These are phyloP conservation scores for Rhyzopertha dominica DNA, from an alignment of 1,140 invertebrate species.

Conservation along the genomic window DNA sequence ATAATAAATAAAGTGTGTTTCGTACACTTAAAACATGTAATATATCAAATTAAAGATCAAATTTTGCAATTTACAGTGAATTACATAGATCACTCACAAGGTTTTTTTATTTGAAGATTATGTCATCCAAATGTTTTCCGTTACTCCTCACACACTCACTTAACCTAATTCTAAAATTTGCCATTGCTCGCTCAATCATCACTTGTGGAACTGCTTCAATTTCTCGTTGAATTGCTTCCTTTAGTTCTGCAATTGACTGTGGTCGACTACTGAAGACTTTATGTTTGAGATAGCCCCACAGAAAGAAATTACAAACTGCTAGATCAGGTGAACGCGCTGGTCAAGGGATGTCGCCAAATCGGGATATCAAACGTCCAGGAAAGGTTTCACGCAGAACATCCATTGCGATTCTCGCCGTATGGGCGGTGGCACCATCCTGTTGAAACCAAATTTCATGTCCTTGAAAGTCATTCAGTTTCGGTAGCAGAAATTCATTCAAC, in stretches of 20 bases:
- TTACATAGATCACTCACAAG: too few species aligned
- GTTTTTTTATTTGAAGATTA: too few species aligned
- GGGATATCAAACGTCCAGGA: constrained; percentile 5
- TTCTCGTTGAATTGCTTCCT: constrained; percentile 1
- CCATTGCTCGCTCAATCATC: too few species aligned
- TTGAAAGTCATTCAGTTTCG: neutral
- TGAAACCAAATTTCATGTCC: neutral
- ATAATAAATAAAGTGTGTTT: too few species aligned
- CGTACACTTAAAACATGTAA: too few species aligned
- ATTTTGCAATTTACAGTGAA: too few species aligned
- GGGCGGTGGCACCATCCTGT: constrained; percentile 4
- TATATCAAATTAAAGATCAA: too few species aligned
- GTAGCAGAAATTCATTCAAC: neutral
- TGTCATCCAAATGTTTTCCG: too few species aligned
- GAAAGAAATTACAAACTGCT: constrained; percentile 33
- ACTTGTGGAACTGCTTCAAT: too few species aligned
- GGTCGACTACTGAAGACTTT: constrained; percentile 25
- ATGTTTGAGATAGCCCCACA: constrained; percentile 32
- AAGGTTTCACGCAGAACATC: neutral
- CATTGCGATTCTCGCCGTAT: constrained; percentile 4
- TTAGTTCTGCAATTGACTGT: neutral
- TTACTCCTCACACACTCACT: too few species aligned
- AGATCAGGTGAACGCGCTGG: constrained; percentile 2
- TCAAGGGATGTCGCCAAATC: constrained; percentile 4
- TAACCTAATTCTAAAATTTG: too few species aligned